Percentiles rank a stretch among this genome's conserved stretches.
These are phyloP conservation scores for Scaptomyza flava DNA, from an alignment of 2,888 invertebrate species.

Conservation along the genomic window DNA sequence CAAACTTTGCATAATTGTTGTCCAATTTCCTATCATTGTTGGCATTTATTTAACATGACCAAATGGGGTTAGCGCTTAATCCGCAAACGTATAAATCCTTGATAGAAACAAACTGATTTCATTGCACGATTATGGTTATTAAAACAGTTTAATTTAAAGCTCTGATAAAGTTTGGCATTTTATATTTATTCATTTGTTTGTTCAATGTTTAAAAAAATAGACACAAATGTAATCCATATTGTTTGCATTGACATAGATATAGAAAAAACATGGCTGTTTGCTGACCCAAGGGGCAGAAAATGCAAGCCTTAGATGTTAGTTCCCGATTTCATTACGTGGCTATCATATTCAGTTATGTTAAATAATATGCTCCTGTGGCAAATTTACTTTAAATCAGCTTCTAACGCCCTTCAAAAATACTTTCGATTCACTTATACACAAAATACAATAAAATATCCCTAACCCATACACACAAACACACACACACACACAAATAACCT, in stretches of 20 bases:
- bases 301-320: slow-evolving; percentile 11
- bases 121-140: background rate
- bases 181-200: no score
- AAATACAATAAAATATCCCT: slow-evolving; percentile 22
- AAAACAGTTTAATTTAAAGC: background rate
- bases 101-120: background rate
- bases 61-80: background rate
- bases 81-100: background rate
- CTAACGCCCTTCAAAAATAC: slow-evolving; percentile 27
- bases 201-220: no score
- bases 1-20: slow-evolving; percentile 50
- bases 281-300: background rate
- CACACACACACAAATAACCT: background rate
- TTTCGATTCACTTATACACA: slow-evolving; percentile 25
- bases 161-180: background rate
- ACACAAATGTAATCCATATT: slow-evolving; percentile 1
- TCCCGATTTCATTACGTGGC: slow-evolving; percentile 11
- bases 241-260: background rate
- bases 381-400: slow-evolving; percentile 32
- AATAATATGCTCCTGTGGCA: slow-evolving; percentile 4
- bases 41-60: slow-evolving; percentile 22
- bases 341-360: slow-evolving; percentile 7
- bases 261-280: slow-evolving; percentile 2
- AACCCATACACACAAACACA: no score
- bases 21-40: slow-evolving; percentile 35